These are phyloP conservation scores for Poecilia picta DNA, from an alignment of 2,797 vertebrate genomes.

Conservation along the genomic window DNA sequence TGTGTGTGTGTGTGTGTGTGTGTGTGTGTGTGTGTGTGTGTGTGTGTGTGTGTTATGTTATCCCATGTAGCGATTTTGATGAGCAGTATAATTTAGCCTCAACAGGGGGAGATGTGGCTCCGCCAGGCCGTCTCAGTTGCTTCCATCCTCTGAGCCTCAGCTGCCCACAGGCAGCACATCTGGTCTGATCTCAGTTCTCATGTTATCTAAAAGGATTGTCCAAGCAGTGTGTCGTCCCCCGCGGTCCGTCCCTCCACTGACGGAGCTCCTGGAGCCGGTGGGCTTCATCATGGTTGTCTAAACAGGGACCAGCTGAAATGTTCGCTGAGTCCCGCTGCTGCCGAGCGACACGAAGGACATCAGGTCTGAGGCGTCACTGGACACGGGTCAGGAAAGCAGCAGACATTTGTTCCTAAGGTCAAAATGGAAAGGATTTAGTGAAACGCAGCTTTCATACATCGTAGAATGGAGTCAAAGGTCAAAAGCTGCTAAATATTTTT, in stretches of 20 bases:
- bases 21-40: not conserved
- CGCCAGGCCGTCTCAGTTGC: conserved; percentile 32
- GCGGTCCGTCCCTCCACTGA: conserved; percentile 43
- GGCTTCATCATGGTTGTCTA: conserved; percentile 45
- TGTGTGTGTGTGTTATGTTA: not conserved
- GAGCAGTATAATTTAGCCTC: conserved; percentile 43
- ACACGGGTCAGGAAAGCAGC: not conserved
- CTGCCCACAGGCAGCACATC: conserved; percentile 47
- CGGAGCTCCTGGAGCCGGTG: conserved; percentile 27
- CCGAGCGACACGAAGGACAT: not conserved
- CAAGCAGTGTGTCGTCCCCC: conserved; percentile 40
- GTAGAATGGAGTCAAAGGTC: not conserved
- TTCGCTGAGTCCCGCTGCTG: not conserved
- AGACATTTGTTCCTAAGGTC: not conserved
- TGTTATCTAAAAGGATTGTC: conserved; percentile 60
- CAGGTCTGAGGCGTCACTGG: not conserved
- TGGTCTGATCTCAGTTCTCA: conserved; percentile 52
- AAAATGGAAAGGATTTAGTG: not conserved
- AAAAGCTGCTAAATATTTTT: not conserved
- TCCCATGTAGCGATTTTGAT: conserved; percentile 19
- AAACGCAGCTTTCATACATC: not conserved
- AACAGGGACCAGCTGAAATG: conserved; percentile 30
- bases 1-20: no score
- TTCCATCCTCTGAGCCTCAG: conserved; percentile 1
- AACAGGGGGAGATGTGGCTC: conserved; percentile 73